Evolutionary conservation across 2,797 vertebrate genomes (phyloP).

Genomic region (Avahi laniger): DNA sequence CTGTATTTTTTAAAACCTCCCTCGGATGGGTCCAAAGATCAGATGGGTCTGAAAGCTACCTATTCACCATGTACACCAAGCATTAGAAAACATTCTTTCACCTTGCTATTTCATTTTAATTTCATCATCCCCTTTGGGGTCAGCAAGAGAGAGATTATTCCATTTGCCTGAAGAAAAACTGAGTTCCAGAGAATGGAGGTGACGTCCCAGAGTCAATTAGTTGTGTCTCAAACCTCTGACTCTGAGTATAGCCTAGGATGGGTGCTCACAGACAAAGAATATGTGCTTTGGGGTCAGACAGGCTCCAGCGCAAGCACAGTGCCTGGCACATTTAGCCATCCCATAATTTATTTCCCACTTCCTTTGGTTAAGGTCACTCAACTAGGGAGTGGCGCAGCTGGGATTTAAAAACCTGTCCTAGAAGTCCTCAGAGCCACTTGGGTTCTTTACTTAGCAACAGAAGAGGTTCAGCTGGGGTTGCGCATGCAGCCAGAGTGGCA

Average conservation of each 20-base stretch:
- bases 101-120: not conserved
- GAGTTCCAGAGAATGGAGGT: not conserved
- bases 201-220: not conserved
- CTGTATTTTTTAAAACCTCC: not conserved
- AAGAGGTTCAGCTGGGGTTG: not conserved
- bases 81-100: not conserved
- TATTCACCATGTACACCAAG: not conserved
- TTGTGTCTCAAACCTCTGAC: not conserved
- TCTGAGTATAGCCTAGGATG: rapidly evolving
- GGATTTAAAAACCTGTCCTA: conserved; percentile 7
- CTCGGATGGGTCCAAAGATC: not conserved
- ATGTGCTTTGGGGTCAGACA: not conserved
- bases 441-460: not conserved
- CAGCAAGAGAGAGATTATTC: not conserved
- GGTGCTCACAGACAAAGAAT: not conserved
- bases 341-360: conserved; percentile 26
- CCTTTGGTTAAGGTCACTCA: not conserved
- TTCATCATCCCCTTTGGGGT: not conserved
- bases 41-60: not conserved
- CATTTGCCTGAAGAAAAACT: not conserved
- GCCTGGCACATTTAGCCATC: not conserved
- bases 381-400: not conserved
- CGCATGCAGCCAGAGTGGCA: not conserved
- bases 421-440: not conserved
- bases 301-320: not conserved